Conservation (phyloP, 2,113 vertebrate genomes). For the Oreochromis aureus region DNA sequence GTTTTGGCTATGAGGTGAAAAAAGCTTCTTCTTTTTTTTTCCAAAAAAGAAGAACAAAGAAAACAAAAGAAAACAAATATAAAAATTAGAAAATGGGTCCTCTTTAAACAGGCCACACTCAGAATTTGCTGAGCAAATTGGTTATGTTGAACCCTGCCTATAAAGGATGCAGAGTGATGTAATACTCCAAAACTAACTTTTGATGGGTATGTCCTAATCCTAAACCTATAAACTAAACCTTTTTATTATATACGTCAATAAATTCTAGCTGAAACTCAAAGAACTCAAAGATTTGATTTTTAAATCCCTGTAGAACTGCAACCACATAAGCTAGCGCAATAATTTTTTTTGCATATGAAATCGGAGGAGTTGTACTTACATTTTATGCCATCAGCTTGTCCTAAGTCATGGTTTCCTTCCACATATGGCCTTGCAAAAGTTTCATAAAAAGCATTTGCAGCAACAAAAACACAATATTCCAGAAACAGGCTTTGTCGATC, state of each 20-base stretch:
- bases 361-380: too few species aligned
- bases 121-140: background rate
- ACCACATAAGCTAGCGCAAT: too few species aligned
- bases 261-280: background rate
- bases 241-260: background rate
- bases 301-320: too few species aligned
- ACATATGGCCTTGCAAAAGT: too few species aligned
- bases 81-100: background rate
- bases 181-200: background rate
- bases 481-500: too few species aligned
- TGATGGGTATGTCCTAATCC: background rate
- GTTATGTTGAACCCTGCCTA: background rate
- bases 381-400: too few species aligned
- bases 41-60: accelerated
- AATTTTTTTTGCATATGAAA: too few species aligned
- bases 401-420: too few species aligned
- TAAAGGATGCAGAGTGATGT: background rate
- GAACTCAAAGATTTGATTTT: background rate
- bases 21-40: accelerated
- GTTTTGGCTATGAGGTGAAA: background rate
- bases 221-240: too few species aligned
- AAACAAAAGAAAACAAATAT: accelerated
- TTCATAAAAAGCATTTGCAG: too few species aligned
- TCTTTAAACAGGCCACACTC: background rate
- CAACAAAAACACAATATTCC: too few species aligned